Evolutionary conservation across 2,113 vertebrate species (phyloP).

Genomic region (Neoarius graeffei): DNA sequence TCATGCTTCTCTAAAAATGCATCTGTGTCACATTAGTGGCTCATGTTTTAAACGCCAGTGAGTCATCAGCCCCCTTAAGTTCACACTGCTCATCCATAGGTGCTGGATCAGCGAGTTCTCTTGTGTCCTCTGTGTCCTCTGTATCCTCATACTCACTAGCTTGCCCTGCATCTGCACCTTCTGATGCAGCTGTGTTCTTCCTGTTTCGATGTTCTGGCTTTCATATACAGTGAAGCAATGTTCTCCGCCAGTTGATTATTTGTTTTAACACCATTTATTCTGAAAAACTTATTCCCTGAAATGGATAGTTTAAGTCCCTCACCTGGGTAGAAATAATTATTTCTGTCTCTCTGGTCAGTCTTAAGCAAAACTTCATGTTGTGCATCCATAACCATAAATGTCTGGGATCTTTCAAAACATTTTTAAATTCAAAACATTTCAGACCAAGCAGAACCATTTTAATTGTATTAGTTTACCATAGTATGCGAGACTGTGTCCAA

Average conservation of each 20-base stretch:
- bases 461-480: not conserved
- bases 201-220: not conserved
- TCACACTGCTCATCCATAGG: not conserved
- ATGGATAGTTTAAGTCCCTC: not conserved
- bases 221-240: not conserved
- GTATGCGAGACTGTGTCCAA: not conserved
- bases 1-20: not conserved
- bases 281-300: not conserved
- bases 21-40: not conserved
- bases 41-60: constrained; percentile 12
- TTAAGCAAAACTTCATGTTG: not conserved
- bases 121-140: not conserved
- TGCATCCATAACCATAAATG: not conserved
- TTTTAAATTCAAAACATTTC: not conserved
- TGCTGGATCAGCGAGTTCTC: constrained; percentile 28
- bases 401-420: not conserved
- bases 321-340: no score
- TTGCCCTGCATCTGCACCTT: not conserved
- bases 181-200: constrained; percentile 13
- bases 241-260: not conserved
- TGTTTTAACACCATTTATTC: not conserved
- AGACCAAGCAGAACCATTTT: not conserved
- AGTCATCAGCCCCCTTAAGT: constrained; percentile 9
- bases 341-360: not conserved
- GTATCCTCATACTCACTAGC: not conserved